phyloP scores from a whole-genome alignment of 2,888 invertebrate species.

The Pyralis farinalis region DNA sequence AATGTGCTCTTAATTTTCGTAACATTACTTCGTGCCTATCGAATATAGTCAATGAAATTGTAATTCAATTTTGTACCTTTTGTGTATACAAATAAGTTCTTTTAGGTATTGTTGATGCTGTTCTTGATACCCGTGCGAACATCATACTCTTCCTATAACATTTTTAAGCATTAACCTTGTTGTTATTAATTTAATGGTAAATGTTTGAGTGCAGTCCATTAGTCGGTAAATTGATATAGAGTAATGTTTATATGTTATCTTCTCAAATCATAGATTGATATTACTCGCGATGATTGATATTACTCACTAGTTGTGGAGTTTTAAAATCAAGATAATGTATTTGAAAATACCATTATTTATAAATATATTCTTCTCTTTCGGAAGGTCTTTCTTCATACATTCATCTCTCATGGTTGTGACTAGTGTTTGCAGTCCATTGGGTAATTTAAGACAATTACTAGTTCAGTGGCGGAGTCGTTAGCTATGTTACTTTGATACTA shows the following conservation, averaged over 20 bases:
- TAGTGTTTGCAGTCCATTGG: too few species aligned
- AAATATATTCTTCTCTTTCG: too few species aligned
- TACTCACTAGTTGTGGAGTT: too few species aligned
- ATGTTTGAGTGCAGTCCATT: not conserved
- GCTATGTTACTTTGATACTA: too few species aligned
- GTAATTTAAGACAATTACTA: too few species aligned
- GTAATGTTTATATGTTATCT: not conserved
- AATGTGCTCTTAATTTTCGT: conserved; percentile 17
- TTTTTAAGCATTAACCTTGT: not conserved
- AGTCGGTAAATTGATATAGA: not conserved
- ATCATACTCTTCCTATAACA: conserved; percentile 3
- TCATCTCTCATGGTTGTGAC: too few species aligned
- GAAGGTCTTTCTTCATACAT: too few species aligned
- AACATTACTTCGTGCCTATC: conserved; percentile 9
- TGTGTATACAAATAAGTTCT: not conserved
- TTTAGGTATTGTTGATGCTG: not conserved
- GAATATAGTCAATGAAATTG: not conserved
- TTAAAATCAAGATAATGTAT: too few species aligned
- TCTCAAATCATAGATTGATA: too few species aligned
- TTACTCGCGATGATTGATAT: too few species aligned
- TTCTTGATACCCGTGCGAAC: conserved; percentile 3
- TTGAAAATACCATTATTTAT: too few species aligned
- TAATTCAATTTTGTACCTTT: not conserved
- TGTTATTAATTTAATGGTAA: not conserved
- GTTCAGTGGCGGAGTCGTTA: too few species aligned